Evolutionary conservation across 2,888 invertebrate species (phyloP), one percentile per base, ranked within the genome.

Genomic region (Monopis laevigella): DNA sequence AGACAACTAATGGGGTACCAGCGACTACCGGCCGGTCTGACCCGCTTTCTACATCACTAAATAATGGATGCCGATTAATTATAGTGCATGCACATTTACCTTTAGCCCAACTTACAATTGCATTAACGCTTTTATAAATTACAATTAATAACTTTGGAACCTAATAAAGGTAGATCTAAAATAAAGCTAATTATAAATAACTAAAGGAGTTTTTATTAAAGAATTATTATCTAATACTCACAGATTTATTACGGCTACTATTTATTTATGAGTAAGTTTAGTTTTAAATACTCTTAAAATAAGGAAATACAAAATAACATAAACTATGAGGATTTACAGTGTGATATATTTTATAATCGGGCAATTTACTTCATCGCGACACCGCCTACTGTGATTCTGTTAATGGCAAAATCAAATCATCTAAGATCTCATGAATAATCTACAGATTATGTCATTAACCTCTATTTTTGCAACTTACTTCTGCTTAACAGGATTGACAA

Each of bases 41-140:
- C 42, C 44, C 42, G 67, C 69, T 72, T 71, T 72, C 72, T 67
- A 68, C 64, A 57, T 64, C 46, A 39, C 53, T 50, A 56, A 66
- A 69, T 73, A 74, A 73, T 73, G 64, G 61, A 48, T 45, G 48
- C 54, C 70, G 65, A 74, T 73, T 72, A 74, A 71, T 72, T 45
- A 45, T 40, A 13, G 30, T 27, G 7, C 26, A 39, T 26, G 26
- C 39, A 26, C 39, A 26, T 39, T 39, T 13, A 39, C 12, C 39
- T 39, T 27, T 38, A 26, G 12, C 35, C 35, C 5, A 40, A 48
- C 48, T 55, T 55, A 51, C 58, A 57, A 57, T 53, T 56, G 42
- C 43, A 51, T 58, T 54, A 53, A 46, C 51, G 46, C 47, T 46
- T 30, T 43, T 39, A 26, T 39, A 34, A 34, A 29, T 30, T 26